A percentile compares a stretch with the other conserved stretches of the same genome.
Evolutionary conservation across 2,113 vertebrate genomes (phyloP).

Genomic region (Sardina pilchardus): DNA sequence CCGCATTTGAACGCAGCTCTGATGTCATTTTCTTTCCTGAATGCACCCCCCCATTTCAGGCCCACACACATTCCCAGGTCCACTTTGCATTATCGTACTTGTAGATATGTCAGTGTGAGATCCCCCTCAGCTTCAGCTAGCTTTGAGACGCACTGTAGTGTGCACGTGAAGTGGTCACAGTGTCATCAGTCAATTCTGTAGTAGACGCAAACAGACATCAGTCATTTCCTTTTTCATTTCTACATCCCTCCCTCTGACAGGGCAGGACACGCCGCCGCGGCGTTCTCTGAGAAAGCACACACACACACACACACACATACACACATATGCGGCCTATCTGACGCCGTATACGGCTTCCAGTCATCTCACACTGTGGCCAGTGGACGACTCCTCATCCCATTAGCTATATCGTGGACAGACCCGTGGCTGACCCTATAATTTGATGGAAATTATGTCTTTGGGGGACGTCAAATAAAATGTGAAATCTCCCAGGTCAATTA

Average conservation of each 20-base stretch:
- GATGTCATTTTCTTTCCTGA: no score
- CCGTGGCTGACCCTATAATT: neutral
- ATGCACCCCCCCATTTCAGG: neutral
- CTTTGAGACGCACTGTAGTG: no score
- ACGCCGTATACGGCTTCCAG: neutral
- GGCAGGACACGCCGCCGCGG: neutral
- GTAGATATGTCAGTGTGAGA: no score
- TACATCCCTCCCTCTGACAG: neutral
- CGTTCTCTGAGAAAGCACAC: neutral
- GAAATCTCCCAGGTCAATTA: constrained; percentile 11
- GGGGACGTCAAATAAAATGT: neutral
- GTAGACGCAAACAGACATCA: no score
- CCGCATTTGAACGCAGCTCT: no score
- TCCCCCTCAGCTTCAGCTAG: no score
- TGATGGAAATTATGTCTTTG: constrained; percentile 5
- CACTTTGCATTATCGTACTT: no score
- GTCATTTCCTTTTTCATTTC: neutral
- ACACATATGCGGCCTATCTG: neutral
- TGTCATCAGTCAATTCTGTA: no score
- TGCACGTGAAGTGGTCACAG: no score
- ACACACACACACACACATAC: no score
- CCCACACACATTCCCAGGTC: no score
- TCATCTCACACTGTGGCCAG: neutral
- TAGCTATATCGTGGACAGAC: neutral
- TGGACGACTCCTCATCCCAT: neutral